Conservation (phyloP, 2,888 invertebrate genomes). For the Pterostichus madidus region DNA sequence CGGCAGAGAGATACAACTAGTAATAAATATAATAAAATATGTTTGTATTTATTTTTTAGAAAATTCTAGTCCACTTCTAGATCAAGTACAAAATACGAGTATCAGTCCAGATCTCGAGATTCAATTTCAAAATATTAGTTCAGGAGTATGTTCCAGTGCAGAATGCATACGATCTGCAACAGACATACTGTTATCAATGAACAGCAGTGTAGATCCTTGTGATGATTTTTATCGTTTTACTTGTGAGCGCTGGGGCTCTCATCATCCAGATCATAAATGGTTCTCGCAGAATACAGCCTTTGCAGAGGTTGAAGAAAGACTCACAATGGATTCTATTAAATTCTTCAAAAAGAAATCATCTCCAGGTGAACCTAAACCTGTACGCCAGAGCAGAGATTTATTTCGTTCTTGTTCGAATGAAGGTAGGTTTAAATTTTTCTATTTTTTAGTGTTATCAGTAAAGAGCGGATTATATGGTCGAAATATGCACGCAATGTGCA, state of each 20-base stretch:
- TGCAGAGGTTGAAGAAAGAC: slow-evolving; percentile 73
- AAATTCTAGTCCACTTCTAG: no score
- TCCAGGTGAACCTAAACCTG: slow-evolving; percentile 80
- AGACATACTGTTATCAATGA: slow-evolving; percentile 87
- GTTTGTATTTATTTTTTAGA: no score
- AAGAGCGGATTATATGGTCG: no score
- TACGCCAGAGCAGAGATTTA: slow-evolving; percentile 84
- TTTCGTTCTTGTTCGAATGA: slow-evolving; percentile 85
- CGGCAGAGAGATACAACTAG: no score
- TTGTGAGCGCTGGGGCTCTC: slow-evolving; percentile 87
- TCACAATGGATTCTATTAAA: slow-evolving; percentile 83
- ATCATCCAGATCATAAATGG: slow-evolving; percentile 86
- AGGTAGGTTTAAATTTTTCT: slow-evolving; percentile 69
- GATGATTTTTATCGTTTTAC: slow-evolving; percentile 89
- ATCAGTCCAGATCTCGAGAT: no score
- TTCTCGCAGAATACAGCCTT: slow-evolving; percentile 74
- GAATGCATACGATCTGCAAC: slow-evolving; percentile 87
- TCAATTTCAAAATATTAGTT: no score
- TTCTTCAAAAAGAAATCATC: slow-evolving; percentile 81
- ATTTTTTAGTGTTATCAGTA: no score
- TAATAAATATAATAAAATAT: no score
- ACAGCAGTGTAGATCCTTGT: slow-evolving; percentile 86
- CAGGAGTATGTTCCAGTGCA: slow-evolving; percentile 79
- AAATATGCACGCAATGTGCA: no score
- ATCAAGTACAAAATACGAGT: no score